Evolutionary conservation across 1,140 invertebrate genomes (phyloP), one percentile per base, ranked within the genome.

Genomic region (Drosophila arizonae): DNA sequence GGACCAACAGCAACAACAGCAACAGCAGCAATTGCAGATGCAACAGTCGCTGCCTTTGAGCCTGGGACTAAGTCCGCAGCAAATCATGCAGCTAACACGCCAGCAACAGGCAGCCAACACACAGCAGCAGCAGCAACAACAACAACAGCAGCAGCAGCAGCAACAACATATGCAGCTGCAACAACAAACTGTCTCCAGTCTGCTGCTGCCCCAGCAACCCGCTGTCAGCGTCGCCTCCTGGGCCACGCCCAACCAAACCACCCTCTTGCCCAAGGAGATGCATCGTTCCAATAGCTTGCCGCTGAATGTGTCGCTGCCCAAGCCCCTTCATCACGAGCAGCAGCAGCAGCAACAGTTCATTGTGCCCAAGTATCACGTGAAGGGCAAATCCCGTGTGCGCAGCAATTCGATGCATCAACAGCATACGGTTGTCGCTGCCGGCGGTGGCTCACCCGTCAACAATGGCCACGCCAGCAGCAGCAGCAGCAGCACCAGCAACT

Each of bases 281-380:
- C 93, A 92, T 86, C 92, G 94, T 13, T 94, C 93, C 51, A 93
- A 94, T 77, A 94, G 93, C 80, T 70, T 94, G 71, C 93, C 94
- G 4, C 80, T 94, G n/a, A 94, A 93, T 66, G 92, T 93, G 1
- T 78, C 91, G 13, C 56, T 92, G 0, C 80, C 81, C 52, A 91
- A 92, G 57, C 63, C 91, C 1, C 69, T 81, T 17, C 74, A 81
- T 28, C 76, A 68, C 33, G 64, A 81, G 21, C 84, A 58, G 24
- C 56, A 43, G 4, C 56, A 45, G 3, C 56, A 58, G 33, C 73
- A 72, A 46, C 76, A 82, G 41, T 92, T 92, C 26, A 87, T 76
- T 11, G 76, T 92, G 48, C 91, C 91, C 15, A 91, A 90, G 43
- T 91, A 90, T 17, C 79, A 86, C 56, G 74, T 67, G 6, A 90